phyloP scores from a whole-genome alignment of 2,113 vertebrate species.

The Odobenus rosmarus region DNA sequence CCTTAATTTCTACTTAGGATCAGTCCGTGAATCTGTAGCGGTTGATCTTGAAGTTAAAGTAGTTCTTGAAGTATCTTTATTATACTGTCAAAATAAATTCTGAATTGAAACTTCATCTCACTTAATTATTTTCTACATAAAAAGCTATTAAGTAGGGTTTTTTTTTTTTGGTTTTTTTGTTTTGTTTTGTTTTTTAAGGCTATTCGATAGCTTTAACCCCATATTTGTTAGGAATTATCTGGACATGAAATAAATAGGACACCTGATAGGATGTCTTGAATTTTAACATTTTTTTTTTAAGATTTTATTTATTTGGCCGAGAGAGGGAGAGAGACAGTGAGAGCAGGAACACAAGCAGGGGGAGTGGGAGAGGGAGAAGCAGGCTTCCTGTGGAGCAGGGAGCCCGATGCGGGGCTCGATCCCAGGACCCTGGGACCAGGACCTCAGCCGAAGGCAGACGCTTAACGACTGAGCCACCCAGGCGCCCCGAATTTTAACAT shows the following conservation, averaged over 20 bases:
- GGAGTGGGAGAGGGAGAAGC: too few species aligned
- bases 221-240: not conserved
- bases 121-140: not conserved
- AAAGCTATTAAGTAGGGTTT: not conserved
- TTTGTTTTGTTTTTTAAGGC: not conserved
- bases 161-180: not conserved
- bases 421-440: too few species aligned
- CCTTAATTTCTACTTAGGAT: not conserved
- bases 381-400: too few species aligned
- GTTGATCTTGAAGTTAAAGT: not conserved
- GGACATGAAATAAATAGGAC: not conserved
- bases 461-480: too few species aligned
- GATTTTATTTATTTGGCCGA: too few species aligned
- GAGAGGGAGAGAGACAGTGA: too few species aligned
- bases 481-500: not conserved
- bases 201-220: not conserved
- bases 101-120: not conserved
- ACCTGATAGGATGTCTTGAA: not conserved
- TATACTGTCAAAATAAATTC: conserved; percentile 34
- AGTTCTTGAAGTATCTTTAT: conserved; percentile 58
- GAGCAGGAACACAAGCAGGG: too few species aligned
- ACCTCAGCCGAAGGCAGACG: too few species aligned
- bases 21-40: conserved; percentile 36
- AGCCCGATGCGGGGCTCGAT: too few species aligned
- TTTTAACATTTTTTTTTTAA: not conserved